Evolutionary conservation across 2,113 vertebrate species (phyloP).

Genomic region (Pelmatolapia mariae): DNA sequence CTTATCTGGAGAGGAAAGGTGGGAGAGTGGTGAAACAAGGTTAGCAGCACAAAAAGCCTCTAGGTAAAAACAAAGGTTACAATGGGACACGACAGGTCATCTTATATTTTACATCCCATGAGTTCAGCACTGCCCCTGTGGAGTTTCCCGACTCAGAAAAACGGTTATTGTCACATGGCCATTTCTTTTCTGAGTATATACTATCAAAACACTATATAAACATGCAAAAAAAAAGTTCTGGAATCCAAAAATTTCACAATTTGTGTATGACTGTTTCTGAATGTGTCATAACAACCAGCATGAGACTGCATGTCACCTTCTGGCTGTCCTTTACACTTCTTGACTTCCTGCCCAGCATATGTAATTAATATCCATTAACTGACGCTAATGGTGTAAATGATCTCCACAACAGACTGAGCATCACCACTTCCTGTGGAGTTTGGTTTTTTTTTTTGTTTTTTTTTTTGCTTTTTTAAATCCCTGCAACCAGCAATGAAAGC

Average conservation of each 20-base stretch:
- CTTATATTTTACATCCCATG: not conserved
- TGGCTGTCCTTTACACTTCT: not conserved
- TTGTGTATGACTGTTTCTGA: not conserved
- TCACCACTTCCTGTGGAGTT: not conserved
- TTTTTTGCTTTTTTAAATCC: not conserved
- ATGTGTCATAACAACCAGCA: not conserved
- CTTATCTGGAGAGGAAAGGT: slow-evolving; percentile 78
- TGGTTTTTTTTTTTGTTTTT: not conserved
- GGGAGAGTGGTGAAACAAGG: not conserved
- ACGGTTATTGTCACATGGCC: not conserved
- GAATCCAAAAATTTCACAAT: not conserved
- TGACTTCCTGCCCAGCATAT: not conserved
- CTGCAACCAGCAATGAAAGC: not conserved
- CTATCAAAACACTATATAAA: not conserved
- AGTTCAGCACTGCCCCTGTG: not conserved
- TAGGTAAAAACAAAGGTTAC: not conserved
- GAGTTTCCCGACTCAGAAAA: not conserved
- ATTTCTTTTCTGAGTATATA: not conserved
- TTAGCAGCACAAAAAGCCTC: not conserved
- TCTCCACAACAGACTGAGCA: not conserved
- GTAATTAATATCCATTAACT: not conserved
- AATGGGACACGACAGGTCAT: not conserved
- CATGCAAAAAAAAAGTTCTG: not conserved
- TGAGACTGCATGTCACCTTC: not conserved
- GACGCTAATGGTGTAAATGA: not conserved